Conservation (phyloP, 2,797 vertebrate genomes). For the Crenuchus spilurus region DNA sequence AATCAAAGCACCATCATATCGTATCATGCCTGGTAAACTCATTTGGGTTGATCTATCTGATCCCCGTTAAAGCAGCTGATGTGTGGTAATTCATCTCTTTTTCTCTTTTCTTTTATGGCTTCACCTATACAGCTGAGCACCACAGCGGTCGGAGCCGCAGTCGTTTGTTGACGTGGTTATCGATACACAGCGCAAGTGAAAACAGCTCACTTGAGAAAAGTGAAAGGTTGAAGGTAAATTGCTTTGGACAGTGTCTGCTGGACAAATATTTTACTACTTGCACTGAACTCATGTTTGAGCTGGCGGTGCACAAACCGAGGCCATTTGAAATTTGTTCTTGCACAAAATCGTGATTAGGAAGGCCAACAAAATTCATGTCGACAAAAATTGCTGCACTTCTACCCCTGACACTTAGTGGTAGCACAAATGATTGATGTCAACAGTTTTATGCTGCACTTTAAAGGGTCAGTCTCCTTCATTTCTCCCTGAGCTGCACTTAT, state of each 20-base stretch:
- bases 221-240: conserved; percentile 17
- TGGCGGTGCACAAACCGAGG: too few species aligned
- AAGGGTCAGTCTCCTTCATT: too few species aligned
- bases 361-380: too few species aligned
- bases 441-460: too few species aligned
- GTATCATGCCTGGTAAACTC: conserved; percentile 33
- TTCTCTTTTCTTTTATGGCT: conserved; percentile 46
- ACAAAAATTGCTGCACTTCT: too few species aligned
- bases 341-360: too few species aligned
- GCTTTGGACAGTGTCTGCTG: neutral
- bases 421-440: too few species aligned
- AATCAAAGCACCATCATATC: conserved; percentile 36
- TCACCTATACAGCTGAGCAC: conserved; percentile 51
- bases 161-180: conserved; percentile 46
- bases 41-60: conserved; percentile 27
- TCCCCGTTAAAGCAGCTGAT: conserved; percentile 33
- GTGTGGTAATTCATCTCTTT: conserved; percentile 39
- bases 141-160: conserved; percentile 47
- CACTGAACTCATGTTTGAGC: neutral
- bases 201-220: conserved; percentile 17
- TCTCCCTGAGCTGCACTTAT: too few species aligned
- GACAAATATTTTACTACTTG: neutral
- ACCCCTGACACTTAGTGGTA: too few species aligned
- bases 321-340: too few species aligned
- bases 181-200: conserved; percentile 32